Percentiles rank a stretch among this genome's conserved stretches.
phyloP scores from a whole-genome alignment of 2,797 vertebrate genomes.

The Alcedo quadribrachys region DNA sequence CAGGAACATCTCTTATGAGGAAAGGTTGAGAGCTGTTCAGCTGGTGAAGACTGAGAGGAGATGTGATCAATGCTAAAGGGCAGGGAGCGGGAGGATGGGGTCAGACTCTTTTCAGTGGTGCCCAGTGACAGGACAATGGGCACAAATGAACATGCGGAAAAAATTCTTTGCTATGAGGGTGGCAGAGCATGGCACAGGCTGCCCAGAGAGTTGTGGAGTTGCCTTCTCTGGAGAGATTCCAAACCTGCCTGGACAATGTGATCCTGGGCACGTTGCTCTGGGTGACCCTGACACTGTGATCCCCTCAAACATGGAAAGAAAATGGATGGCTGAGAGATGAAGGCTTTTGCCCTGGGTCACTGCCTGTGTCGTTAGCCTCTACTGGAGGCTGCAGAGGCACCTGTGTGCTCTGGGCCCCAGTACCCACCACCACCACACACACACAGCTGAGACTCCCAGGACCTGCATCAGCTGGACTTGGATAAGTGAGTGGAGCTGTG shows the following conservation, averaged over 20 bases:
- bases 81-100: not conserved
- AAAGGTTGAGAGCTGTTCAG: not conserved
- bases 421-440: not conserved
- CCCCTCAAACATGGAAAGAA: not conserved
- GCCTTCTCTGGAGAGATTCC: not conserved
- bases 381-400: not conserved
- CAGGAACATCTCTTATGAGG: not conserved
- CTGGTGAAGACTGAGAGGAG: not conserved
- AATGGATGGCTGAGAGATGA: not conserved
- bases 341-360: not conserved
- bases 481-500: not conserved
- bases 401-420: rapidly evolving
- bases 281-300: rapidly evolving
- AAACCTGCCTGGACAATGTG: not conserved
- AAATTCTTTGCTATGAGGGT: not conserved
- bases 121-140: not conserved
- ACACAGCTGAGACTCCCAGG: not conserved
- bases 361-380: not conserved
- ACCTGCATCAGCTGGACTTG: not conserved
- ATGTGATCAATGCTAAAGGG: not conserved
- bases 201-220: not conserved
- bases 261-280: too few relatives aligned
- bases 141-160: not conserved
- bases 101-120: not conserved
- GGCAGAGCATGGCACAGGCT: not conserved